Base-by-base conservation (phyloP, 2,888 invertebrate genomes). In the Trachelus troglodyta region DNA sequence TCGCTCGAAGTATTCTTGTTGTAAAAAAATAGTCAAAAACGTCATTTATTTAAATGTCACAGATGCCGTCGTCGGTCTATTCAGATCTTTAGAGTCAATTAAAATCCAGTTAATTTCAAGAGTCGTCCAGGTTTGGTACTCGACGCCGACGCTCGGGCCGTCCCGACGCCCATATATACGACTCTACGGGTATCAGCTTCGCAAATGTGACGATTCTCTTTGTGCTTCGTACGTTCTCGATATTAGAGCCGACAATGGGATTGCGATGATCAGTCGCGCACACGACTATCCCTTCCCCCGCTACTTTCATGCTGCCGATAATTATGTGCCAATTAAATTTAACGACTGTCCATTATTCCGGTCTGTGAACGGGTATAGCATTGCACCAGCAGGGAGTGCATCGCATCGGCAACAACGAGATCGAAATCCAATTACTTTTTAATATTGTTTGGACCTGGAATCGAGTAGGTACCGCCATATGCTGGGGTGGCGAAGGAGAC, bases 301-400 rank as follows among this genome's bases (percentile, higher is more conserved):
- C 75, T 23, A 31, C 76, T 31, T 71, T 30, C 71, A n/a, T 33
- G 15, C 73, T n/a, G 75, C 83, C 85, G 85, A 89, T 89, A 89
- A 89, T 89, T 88, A 87, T 88, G 88, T 89, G 88, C 87, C 89
- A 89, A 90, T 90, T 90, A 90, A 89, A 88, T 89, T 89, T 89
- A 90, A 90, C 89, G 89, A 89, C 85, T 87, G 86, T 86, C 88
- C 87, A 87, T 89, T 89, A 89, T 87, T 88, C 83, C 85, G 83
- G 83, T 84, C 85, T 81, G 83, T 81, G 84, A 83, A 80, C 82
- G 83, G 80, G 78, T 68, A 76, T 37, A 74, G 78, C 74, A 78
- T 78, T 80, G 76, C 77, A 37, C 68, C 73, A 79, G 68, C 80
- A 77, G 77, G 76, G 76, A 79, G 80, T 79, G 75, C 82, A 79